phyloP scores from a whole-genome alignment of 2,797 vertebrate genomes.

The Scolopax bukidnonensis region DNA sequence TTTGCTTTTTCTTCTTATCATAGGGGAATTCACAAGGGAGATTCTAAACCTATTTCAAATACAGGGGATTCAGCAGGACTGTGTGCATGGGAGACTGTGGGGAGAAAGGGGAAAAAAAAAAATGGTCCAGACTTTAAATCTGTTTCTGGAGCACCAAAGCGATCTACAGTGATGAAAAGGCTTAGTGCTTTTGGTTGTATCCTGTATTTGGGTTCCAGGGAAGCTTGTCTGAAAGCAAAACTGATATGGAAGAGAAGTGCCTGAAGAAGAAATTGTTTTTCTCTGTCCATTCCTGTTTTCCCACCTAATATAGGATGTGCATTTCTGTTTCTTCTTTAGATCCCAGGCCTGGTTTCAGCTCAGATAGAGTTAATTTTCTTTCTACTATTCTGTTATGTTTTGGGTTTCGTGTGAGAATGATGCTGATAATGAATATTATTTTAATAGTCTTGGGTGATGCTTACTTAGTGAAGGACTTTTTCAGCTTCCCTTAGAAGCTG shows the following conservation, averaged over 20 bases:
- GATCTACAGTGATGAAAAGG: neutral
- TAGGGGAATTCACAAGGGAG: neutral
- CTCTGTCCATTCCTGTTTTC: neutral
- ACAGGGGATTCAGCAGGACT: neutral
- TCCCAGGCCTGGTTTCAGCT: neutral
- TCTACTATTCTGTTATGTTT: neutral
- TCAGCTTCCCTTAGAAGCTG: neutral
- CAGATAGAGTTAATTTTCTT: neutral
- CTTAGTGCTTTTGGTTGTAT: neutral
- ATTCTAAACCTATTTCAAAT: conserved; percentile 10
- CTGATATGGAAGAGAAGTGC: neutral
- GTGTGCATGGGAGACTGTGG: neutral
- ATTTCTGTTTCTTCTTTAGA: neutral
- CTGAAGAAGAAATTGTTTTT: neutral
- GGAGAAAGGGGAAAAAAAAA: neutral
- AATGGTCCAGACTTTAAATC: neutral
- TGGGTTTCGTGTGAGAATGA: neutral
- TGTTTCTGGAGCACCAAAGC: neutral
- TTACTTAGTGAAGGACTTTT: neutral
- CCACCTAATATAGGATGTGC: neutral
- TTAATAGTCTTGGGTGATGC: neutral
- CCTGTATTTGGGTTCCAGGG: neutral
- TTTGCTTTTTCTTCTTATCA: neutral
- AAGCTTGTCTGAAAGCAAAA: neutral
- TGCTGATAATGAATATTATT: neutral